phyloP scores from a whole-genome alignment of 1,140 invertebrate genomes.

The Heliconius hermathena region DNA sequence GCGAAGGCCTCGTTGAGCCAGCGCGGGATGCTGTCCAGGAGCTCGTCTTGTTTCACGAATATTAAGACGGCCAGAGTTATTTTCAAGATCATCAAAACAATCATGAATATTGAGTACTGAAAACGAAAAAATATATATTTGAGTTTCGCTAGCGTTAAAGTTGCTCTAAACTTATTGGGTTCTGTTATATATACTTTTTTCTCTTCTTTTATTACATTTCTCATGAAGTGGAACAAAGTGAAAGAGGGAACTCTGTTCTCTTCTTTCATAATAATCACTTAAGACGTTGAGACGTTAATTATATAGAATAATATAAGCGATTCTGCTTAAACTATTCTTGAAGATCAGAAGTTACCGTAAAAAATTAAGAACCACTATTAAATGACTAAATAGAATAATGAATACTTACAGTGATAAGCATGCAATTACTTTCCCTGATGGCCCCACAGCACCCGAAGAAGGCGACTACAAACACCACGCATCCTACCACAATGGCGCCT shows the following conservation, averaged over 20 bases:
- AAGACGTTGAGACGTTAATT: no score
- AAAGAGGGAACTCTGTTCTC: no score
- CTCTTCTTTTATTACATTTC: no score
- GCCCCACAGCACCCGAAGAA: constrained; percentile 83
- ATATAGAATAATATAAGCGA: no score
- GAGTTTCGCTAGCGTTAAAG: no score
- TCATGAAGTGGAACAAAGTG: no score
- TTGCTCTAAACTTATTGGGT: no score
- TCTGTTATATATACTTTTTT: no score
- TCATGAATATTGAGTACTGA: constrained; percentile 69
- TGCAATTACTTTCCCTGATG: constrained; percentile 92
- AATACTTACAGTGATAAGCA: constrained; percentile 89
- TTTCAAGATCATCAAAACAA: constrained; percentile 68
- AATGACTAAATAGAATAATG: not conserved
- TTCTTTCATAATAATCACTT: no score
- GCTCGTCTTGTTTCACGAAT: constrained; percentile 60
- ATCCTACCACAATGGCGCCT: constrained; percentile 89
- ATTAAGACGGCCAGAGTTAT: constrained; percentile 59
- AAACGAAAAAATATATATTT: constrained; percentile 28
- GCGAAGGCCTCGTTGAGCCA: constrained; percentile 57
- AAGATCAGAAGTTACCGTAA: no score
- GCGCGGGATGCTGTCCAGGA: constrained; percentile 47
- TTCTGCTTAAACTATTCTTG: no score
- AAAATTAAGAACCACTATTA: no score
- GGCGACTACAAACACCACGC: constrained; percentile 90